Conservation (phyloP, 2,888 invertebrate species). For the Microplitis manilae region DNA sequence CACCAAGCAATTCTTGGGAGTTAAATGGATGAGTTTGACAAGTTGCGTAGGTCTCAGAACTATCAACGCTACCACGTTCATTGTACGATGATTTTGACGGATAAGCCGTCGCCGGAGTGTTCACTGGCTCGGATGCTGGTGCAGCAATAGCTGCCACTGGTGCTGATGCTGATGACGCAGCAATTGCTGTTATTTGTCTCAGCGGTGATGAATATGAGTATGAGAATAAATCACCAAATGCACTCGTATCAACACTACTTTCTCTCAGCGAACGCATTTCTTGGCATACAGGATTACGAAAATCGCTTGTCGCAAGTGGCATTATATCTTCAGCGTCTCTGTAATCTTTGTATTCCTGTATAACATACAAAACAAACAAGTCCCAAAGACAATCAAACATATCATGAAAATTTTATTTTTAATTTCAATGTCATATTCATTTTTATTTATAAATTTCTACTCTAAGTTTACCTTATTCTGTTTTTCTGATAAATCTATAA, state of each 20-base stretch:
- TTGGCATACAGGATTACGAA: conserved; percentile 86
- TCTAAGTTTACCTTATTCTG: too few relatives aligned
- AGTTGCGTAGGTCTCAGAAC: conserved; percentile 96
- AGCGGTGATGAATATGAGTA: conserved; percentile 42
- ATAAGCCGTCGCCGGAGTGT: conserved; percentile 42
- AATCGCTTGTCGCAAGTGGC: conserved; percentile 88
- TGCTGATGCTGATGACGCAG: conserved; percentile 24
- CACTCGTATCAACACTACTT: conserved; percentile 71
- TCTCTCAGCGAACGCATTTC: conserved; percentile 83
- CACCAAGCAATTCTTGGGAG: conserved; percentile 75
- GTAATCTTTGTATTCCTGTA: conserved; percentile 90
- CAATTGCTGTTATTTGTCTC: conserved; percentile 18
- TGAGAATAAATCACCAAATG: conserved; percentile 54
- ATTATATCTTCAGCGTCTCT: conserved; percentile 92
- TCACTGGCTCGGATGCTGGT: conserved; percentile 20
- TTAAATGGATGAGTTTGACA: conserved; percentile 96
- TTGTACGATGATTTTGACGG: conserved; percentile 62
- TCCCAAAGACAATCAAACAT: neutral
- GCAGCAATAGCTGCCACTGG: conserved; percentile 53
- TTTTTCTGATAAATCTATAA: too few relatives aligned
- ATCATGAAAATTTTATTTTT: neutral
- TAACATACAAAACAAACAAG: conserved; percentile 8
- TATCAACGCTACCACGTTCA: conserved; percentile 75
- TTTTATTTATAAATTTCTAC: too few relatives aligned
- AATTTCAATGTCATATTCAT: neutral